Evolutionary conservation across 1,140 invertebrate species (phyloP), one percentile per base, ranked within the genome.

Genomic region (Dermatophagoides farinae): DNA sequence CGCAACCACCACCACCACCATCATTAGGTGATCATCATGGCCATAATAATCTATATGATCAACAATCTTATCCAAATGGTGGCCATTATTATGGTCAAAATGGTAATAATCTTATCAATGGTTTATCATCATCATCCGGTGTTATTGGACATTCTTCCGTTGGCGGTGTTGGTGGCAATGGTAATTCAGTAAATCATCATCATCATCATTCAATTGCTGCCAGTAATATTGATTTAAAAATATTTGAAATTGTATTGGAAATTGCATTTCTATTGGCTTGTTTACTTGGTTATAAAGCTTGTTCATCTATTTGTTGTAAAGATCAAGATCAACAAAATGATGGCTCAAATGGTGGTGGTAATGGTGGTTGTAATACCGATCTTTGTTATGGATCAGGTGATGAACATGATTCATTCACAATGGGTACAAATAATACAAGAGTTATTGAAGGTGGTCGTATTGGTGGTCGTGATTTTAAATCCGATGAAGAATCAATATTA

Each of bases 401-500:
- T 20, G 16, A 50, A 18, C 20, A 20, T 18, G 47, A 25, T 18
- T 50, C 47, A 31, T 31, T 31, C 8, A 31, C 31, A 31, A 31
- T 31, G 2, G 31, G 8, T 31, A 31, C n/a, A n/a, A n/a, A 18
- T 50, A 20, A 5, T 20, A 18, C n/a, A 5, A 50, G 47, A 18
- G 12, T 18, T 20, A 23, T 12, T 20, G 12, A 14, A 5, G 22
- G 43, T 44, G 18, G 2, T 44, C 4, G 18, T 50, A 20, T 1
- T 20, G 47, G 23, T 23, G 6, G 11, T 50, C 14, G 47, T 10
- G 58, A 8, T 18, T 2, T 23, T 44, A 60, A 60, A 25, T 47
- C 43, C 6, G 58, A 60, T 43, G 58, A 60, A 25, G 58, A 60
- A 43, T 60, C 58, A 20, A 60, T 60, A n/a, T 49, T 60, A 51